Evolutionary conservation across 2,797 vertebrate genomes (phyloP).

Genomic region (Aselliscus stoliczkanus): DNA sequence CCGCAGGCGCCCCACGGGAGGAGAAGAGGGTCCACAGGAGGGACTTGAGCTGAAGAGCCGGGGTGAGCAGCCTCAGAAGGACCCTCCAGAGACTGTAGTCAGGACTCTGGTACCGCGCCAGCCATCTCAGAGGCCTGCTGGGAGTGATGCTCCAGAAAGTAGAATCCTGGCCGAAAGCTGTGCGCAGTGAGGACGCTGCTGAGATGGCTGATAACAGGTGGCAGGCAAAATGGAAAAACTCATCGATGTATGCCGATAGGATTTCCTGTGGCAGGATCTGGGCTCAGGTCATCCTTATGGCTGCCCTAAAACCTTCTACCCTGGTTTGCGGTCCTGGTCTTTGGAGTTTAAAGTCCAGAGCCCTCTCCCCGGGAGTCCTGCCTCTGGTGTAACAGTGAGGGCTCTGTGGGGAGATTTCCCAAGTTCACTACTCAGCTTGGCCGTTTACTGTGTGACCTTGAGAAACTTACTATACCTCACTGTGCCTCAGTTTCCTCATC

Average conservation of each 20-base stretch:
- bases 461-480: neutral
- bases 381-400: fast-evolving
- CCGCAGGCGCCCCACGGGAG: neutral
- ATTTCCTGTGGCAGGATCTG: neutral
- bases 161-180: neutral
- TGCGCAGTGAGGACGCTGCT: neutral
- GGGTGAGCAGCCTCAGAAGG: fast-evolving
- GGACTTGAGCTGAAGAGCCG: neutral
- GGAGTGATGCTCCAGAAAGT: neutral
- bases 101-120: neutral
- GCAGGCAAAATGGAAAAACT: neutral
- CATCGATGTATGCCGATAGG: neutral
- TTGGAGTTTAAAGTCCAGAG: neutral
- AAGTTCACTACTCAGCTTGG: neutral
- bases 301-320: neutral
- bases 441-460: neutral
- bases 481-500: neutral
- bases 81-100: neutral
- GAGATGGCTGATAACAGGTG: neutral
- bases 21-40: neutral
- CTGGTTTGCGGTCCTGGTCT: neutral
- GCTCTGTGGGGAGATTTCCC: no score
- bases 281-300: neutral
- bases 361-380: neutral
- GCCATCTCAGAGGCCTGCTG: neutral